phyloP scores from a whole-genome alignment of 2,797 vertebrate species.

The Paguma larvata region DNA sequence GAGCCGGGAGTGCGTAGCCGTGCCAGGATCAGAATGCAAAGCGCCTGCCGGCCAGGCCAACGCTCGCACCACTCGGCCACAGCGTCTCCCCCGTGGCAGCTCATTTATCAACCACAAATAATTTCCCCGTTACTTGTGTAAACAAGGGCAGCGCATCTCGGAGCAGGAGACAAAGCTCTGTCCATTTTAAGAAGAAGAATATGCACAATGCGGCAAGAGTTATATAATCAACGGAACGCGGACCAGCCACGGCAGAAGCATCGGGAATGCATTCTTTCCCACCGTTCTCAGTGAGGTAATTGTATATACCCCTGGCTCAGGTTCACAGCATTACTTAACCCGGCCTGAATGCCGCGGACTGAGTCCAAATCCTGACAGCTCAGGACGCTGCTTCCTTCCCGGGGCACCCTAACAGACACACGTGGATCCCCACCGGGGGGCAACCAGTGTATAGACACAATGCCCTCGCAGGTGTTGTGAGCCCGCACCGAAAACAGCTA shows the following conservation, averaged over 20 bases:
- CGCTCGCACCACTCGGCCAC: slow-evolving; percentile 49
- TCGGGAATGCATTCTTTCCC: slow-evolving; percentile 71
- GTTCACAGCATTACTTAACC: slow-evolving; percentile 30
- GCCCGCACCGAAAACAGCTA: not conserved
- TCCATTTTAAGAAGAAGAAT: slow-evolving; percentile 87
- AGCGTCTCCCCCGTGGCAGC: slow-evolving; percentile 49
- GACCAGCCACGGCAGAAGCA: slow-evolving; percentile 53
- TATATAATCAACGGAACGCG: slow-evolving; percentile 70
- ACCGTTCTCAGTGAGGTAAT: slow-evolving; percentile 71
- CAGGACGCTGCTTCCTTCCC: slow-evolving; percentile 47
- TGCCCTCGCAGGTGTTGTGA: not conserved
- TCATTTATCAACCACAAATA: slow-evolving; percentile 73
- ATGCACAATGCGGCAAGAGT: slow-evolving; percentile 32
- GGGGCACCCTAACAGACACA: not conserved
- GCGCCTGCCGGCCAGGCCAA: slow-evolving; percentile 53
- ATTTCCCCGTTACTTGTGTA: slow-evolving; percentile 65
- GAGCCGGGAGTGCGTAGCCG: not conserved
- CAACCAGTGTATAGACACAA: not conserved
- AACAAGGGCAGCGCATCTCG: slow-evolving; percentile 66
- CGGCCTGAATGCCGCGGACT: slow-evolving; percentile 22
- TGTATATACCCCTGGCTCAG: slow-evolving; percentile 64
- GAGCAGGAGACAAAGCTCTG: slow-evolving; percentile 68
- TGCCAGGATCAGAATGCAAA: slow-evolving; percentile 15
- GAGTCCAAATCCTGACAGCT: slow-evolving; percentile 51
- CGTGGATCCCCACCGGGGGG: not conserved